Percentiles rank a stretch among this genome's conserved stretches.
Evolutionary conservation across 2,888 invertebrate species (phyloP).

Genomic region (Spodoptera picta): DNA sequence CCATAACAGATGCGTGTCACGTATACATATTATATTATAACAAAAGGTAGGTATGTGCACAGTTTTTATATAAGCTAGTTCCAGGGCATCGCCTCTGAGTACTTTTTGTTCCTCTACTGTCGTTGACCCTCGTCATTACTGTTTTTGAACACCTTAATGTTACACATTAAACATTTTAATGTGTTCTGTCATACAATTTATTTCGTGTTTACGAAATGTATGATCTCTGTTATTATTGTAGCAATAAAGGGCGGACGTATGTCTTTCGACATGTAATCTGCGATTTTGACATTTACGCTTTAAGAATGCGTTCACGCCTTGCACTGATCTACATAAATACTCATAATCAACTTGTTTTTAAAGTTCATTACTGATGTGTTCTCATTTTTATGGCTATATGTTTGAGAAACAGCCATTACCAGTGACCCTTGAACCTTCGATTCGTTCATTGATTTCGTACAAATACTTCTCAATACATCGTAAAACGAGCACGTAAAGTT

Average conservation of each 20-base stretch:
- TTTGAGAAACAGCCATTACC: background rate
- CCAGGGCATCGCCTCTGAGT: constrained; percentile 16
- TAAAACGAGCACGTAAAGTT: constrained; percentile 4
- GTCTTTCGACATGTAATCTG: constrained; percentile 29
- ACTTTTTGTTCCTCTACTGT: constrained; percentile 18
- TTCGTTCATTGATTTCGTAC: background rate
- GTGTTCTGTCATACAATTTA: constrained; percentile 32
- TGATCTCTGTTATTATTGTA: constrained; percentile 30
- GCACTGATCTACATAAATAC: constrained; percentile 3
- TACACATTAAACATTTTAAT: constrained; percentile 38
- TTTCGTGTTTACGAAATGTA: constrained; percentile 38
- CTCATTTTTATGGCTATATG: background rate
- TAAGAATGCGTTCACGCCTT: constrained; percentile 23
- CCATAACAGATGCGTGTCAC: constrained; percentile 62
- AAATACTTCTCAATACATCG: background rate
- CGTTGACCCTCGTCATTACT: constrained; percentile 38
- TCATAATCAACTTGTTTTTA: background rate
- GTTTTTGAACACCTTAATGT: constrained; percentile 29
- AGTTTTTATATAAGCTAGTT: constrained; percentile 17
- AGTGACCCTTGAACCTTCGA: background rate
- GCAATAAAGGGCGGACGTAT: constrained; percentile 36
- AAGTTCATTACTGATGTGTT: constrained; percentile 1
- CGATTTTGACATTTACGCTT: constrained; percentile 38
- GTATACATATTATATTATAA: constrained; percentile 51
- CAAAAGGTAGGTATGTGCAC: constrained; percentile 6